Evolutionary conservation across 2,113 vertebrate genomes (phyloP), one percentile per base, ranked within the genome.

Genomic region (Thermophis baileyi): DNA sequence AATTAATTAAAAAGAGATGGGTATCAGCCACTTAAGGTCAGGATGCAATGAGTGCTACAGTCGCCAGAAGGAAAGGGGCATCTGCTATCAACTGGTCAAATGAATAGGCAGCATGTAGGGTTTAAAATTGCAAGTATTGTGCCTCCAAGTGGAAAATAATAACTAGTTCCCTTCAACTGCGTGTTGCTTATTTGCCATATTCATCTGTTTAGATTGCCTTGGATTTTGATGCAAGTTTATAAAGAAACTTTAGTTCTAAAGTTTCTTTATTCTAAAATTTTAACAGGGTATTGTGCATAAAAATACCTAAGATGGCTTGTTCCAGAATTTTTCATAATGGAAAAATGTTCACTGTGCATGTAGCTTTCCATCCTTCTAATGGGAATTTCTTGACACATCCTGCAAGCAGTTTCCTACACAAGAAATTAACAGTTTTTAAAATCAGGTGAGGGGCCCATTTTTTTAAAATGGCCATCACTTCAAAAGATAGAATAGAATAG

Each of bases 31-130:
- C 35, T 57, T 53, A 92, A 94, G 89, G 87, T 55, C 46, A 89
- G 35, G 88, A 63, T 0, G 2, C 10, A 81, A 53, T n/a, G 11
- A 51, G 46, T 16, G 91, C 10, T n/a, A 27, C 0, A 0, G 22
- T 35, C 87, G 27, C 1, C 85, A 30, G 88, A 54, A 92, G 90
- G 14, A 91, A 88, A 40, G 4, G 90, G 50, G 57, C 63, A 81
- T 50, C 12, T 95, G 44, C 54, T 91, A 40, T 3, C n/a, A 81
- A 87, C 0, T 27, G 53, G 12, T 20, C 0, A 0, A 88, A 89
- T 24, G 63, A 27, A 55, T 90, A 89, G 0, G 8, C 0, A 87
- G 88, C 69, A 69, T 69, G 25, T 10, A 87, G 44, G 30, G 87
- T 88, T 49, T 54, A 89, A 60, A 94, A 81, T 9, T 10, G 18